These are phyloP conservation scores for Silurus lanzhouensis DNA, from an alignment of 2,797 vertebrate genomes.

Conservation along the genomic window DNA sequence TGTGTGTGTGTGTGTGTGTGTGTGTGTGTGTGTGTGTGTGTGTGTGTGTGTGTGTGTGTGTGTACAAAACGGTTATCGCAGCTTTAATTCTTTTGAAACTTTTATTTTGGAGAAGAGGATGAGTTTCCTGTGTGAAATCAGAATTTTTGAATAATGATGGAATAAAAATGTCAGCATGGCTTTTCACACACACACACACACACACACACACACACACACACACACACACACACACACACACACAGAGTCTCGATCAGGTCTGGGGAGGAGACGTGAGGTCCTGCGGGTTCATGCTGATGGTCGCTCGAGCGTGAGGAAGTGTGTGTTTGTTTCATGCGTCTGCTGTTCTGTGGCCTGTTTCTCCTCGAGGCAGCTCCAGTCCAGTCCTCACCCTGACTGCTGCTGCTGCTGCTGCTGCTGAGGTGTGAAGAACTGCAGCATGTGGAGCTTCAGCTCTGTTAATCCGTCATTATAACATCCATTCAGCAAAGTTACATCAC, in stretches of 20 bases:
- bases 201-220: background rate
- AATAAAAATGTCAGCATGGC: background rate
- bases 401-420: background rate
- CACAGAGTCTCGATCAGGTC: background rate
- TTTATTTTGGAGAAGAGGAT: background rate
- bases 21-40: no score
- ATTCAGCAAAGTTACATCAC: background rate
- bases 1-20: background rate
- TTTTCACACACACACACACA: background rate
- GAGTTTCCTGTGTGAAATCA: background rate
- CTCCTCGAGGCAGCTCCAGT: slow-evolving; percentile 20
- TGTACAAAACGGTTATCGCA: no score
- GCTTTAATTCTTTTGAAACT: no score
- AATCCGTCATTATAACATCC: background rate
- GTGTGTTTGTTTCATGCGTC: slow-evolving; percentile 18
- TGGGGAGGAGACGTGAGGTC: slow-evolving; percentile 3
- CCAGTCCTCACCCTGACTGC: slow-evolving; percentile 5
- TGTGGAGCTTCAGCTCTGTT: background rate
- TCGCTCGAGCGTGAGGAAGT: background rate
- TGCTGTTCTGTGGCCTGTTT: slow-evolving; percentile 5
- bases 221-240: background rate
- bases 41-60: no score
- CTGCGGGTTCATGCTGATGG: slow-evolving; percentile 11
- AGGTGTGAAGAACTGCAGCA: background rate
- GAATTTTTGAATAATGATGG: background rate